These are phyloP conservation scores for Camelus dromedarius DNA, from an alignment of 2,113 vertebrate species.

Conservation along the genomic window DNA sequence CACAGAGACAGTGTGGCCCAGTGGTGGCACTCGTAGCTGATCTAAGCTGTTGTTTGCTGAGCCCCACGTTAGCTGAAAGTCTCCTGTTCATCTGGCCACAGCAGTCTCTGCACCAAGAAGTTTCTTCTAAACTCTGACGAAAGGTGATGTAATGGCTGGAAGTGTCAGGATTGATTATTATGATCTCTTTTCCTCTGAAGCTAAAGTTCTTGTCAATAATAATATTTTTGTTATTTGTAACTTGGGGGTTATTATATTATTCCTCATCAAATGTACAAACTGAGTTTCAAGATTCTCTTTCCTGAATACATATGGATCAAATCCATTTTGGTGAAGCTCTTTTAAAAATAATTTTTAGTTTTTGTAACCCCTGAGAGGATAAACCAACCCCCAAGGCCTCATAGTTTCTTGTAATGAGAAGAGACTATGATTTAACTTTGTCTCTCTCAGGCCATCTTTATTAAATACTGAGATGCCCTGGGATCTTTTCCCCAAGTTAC, in stretches of 20 bases:
- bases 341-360: constrained; percentile 33
- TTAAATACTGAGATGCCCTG: not conserved
- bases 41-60: not conserved
- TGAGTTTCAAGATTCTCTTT: constrained; percentile 8
- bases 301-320: not conserved
- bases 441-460: not conserved
- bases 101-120: not conserved
- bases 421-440: not conserved
- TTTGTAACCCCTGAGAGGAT: not conserved
- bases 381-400: not conserved
- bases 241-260: not conserved
- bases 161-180: not conserved
- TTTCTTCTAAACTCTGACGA: not conserved
- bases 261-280: not conserved
- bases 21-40: not conserved
- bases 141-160: not conserved
- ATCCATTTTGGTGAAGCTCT: constrained; percentile 35
- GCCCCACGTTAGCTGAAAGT: not conserved
- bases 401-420: constrained; percentile 21
- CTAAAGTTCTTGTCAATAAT: constrained; percentile 34
- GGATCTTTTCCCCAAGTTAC: not conserved
- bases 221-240: constrained; percentile 26
- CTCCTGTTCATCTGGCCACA: not conserved
- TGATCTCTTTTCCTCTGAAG: not conserved
- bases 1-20: not conserved